A percentile compares a stretch with the other conserved stretches of the same genome.
Evolutionary conservation across 2,113 vertebrate species (phyloP).

Genomic region (Hydrochoerus hydrochaeris): DNA sequence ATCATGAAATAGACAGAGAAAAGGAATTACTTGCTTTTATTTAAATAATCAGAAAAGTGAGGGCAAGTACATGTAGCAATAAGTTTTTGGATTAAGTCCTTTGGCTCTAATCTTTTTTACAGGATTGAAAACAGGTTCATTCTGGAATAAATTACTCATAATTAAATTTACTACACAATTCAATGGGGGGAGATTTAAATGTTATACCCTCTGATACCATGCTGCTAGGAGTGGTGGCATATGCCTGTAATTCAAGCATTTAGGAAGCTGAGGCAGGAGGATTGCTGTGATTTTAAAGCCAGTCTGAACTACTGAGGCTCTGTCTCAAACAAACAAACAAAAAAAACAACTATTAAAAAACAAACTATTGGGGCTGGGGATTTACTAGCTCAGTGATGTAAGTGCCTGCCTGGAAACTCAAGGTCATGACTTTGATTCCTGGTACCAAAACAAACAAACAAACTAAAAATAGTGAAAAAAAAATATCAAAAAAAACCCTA

Average conservation of each 20-base stretch:
- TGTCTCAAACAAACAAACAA: neutral
- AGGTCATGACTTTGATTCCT: too few relatives aligned
- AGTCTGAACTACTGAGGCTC: neutral
- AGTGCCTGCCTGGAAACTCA: too few relatives aligned
- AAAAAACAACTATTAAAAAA: neutral
- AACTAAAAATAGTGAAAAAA: too few relatives aligned
- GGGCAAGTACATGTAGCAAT: neutral
- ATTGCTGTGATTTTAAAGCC: neutral
- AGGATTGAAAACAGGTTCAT: neutral
- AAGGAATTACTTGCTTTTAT: neutral
- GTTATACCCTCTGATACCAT: neutral
- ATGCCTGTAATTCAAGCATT: neutral
- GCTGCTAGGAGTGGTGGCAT: neutral
- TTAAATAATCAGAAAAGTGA: slow-evolving; percentile 27
- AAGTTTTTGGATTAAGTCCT: slow-evolving; percentile 33
- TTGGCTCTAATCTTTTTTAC: neutral
- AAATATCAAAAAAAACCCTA: too few relatives aligned
- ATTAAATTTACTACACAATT: slow-evolving; percentile 8
- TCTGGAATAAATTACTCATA: slow-evolving; percentile 23
- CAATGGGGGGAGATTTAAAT: slow-evolving; percentile 8
- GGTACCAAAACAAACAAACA: too few relatives aligned
- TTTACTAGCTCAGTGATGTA: too few relatives aligned
- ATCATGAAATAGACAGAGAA: neutral
- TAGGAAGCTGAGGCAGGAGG: neutral
- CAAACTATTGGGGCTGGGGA: too few relatives aligned